phyloP scores from a whole-genome alignment of 2,113 vertebrate genomes.

The Brachypodius melanocephalos region DNA sequence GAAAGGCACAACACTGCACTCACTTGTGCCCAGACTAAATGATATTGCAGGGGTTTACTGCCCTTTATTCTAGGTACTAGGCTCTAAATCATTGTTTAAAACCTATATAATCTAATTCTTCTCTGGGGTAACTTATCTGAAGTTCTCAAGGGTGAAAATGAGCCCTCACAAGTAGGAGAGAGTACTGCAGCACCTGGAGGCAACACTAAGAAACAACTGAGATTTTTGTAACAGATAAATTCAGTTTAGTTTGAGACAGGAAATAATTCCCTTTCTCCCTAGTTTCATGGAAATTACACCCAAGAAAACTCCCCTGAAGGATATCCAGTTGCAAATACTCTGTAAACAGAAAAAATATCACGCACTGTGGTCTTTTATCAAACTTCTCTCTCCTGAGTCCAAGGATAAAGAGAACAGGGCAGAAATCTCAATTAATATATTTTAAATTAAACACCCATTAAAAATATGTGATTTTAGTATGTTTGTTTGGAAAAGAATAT shows the following conservation, averaged over 20 bases:
- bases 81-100: slow-evolving; percentile 6
- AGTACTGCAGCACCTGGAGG: background rate
- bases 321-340: background rate
- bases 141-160: slow-evolving; percentile 17
- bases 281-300: slow-evolving; percentile 7
- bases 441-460: background rate
- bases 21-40: background rate
- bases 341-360: background rate
- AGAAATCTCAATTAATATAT: background rate
- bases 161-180: background rate
- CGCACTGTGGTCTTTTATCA: background rate
- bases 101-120: background rate
- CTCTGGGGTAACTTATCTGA: background rate
- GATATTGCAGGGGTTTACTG: background rate
- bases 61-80: background rate
- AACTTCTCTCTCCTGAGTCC: background rate
- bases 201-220: background rate
- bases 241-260: background rate
- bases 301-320: background rate
- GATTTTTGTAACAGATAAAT: slow-evolving; percentile 12
- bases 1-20: background rate
- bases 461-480: background rate
- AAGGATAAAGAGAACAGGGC: background rate
- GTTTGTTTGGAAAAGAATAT: background rate
- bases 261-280: slow-evolving; percentile 16